A percentile compares a stretch with the other conserved stretches of the same genome.
Evolutionary conservation across 2,888 invertebrate species (phyloP).

Genomic region (Trichogramma evanescens): DNA sequence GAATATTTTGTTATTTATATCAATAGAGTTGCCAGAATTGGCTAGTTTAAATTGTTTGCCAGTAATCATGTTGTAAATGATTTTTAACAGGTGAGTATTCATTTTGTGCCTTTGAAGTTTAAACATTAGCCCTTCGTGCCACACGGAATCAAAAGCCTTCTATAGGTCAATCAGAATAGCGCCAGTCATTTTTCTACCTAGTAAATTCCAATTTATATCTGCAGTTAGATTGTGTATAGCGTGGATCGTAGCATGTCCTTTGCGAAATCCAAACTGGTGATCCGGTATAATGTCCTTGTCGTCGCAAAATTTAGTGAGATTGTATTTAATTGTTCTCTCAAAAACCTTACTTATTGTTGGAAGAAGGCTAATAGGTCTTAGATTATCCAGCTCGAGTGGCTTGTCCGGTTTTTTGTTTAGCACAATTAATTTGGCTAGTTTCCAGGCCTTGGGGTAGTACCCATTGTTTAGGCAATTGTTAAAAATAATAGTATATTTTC

Average conservation of each 20-base stretch:
- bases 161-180: conserved; percentile 19
- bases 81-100: not conserved
- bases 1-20: not conserved
- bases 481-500: conserved; percentile 15
- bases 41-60: not conserved
- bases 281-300: conserved; percentile 18
- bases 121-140: conserved; percentile 4
- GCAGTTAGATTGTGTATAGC: conserved; percentile 17
- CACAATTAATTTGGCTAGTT: conserved; percentile 25
- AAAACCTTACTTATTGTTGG: conserved; percentile 27
- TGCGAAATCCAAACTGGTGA: conserved; percentile 24
- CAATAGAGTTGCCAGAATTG: not conserved
- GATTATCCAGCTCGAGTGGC: conserved; percentile 12
- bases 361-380: conserved; percentile 26
- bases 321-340: conserved; percentile 21
- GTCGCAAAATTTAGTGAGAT: not conserved
- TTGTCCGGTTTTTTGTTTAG: conserved; percentile 18
- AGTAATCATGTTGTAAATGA: not conserved
- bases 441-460: conserved; percentile 28
- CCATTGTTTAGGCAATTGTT: conserved; percentile 26
- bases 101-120: conserved; percentile 6
- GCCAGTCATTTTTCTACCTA: conserved; percentile 6
- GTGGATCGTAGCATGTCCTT: conserved; percentile 22
- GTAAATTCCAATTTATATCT: conserved; percentile 10
- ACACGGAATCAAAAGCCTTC: conserved; percentile 14